Evolutionary conservation across 2,888 invertebrate genomes (phyloP).

Genomic region (Agonopterix arenella): DNA sequence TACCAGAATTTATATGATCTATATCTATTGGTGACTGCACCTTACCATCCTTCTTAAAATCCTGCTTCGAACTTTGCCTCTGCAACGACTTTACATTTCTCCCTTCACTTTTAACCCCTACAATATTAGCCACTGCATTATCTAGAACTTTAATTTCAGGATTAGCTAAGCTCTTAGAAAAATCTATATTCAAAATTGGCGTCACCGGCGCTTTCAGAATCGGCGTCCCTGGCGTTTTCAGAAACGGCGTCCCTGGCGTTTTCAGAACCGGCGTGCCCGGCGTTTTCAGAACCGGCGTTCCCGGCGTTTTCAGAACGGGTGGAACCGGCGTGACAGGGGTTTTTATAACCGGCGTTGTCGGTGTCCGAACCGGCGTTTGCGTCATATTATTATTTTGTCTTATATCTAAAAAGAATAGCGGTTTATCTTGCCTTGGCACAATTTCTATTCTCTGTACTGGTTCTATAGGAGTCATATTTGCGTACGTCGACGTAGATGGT

Average conservation of each 20-base stretch:
- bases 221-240: conserved; percentile 23
- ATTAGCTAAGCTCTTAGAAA: conserved; percentile 48
- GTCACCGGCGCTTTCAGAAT: conserved; percentile 15
- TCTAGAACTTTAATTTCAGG: conserved; percentile 65
- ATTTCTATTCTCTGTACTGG: conserved; percentile 31
- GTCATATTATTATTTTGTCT: conserved; percentile 19
- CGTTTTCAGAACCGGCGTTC: conserved; percentile 13
- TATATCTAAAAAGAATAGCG: conserved; percentile 23
- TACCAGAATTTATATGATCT: conserved; percentile 55
- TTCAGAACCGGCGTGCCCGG: conserved; percentile 21
- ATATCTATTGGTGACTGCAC: conserved; percentile 38
- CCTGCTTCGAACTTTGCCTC: conserved; percentile 51
- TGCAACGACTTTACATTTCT: conserved; percentile 18
- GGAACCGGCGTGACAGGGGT: conserved; percentile 25
- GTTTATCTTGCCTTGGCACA: conserved; percentile 33
- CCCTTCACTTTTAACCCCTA: conserved; percentile 33
- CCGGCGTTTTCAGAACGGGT: conserved; percentile 14
- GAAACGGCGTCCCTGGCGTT: conserved; percentile 12
- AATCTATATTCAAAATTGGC: conserved; percentile 64
- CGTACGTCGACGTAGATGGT: conserved; percentile 56
- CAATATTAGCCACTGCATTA: conserved; percentile 31
- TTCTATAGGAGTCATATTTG: conserved; percentile 31
- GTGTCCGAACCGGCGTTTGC: conserved; percentile 15
- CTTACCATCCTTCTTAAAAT: conserved; percentile 31
- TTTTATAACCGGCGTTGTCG: conserved; percentile 12